phyloP scores from a whole-genome alignment of 2,113 vertebrate genomes.

The Nerophis ophidion region DNA sequence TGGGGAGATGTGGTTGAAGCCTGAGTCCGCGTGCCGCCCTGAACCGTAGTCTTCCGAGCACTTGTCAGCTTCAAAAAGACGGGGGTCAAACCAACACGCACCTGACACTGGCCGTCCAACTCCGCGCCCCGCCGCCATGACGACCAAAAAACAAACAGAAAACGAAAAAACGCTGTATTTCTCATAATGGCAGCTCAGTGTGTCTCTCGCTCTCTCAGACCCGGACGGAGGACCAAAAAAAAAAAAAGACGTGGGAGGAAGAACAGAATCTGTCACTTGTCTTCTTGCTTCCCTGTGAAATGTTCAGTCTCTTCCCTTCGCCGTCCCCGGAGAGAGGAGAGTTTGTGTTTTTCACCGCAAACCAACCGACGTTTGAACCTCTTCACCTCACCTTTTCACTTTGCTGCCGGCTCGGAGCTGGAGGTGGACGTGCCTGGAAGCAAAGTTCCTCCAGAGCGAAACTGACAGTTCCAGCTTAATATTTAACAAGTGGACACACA shows the following conservation, averaged over 20 bases:
- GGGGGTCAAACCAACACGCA: conserved; percentile 53
- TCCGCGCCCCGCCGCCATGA: conserved; percentile 48
- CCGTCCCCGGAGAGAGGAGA: conserved; percentile 2
- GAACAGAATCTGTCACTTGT: conserved; percentile 32
- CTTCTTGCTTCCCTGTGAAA: conserved; percentile 17
- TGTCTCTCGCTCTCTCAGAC: conserved; percentile 16
- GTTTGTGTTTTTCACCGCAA: conserved; percentile 26
- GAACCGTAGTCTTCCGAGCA: conserved; percentile 37
- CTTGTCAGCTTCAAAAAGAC: conserved; percentile 53
- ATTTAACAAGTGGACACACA: conserved; percentile 60
- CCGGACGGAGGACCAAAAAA: conserved; percentile 18
- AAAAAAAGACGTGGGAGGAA: conserved; percentile 22
- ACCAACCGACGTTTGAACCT: conserved; percentile 20
- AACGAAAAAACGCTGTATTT: conserved; percentile 34
- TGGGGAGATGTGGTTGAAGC: not conserved
- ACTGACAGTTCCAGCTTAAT: conserved; percentile 71
- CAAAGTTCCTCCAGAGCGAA: conserved; percentile 49
- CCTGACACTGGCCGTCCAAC: conserved; percentile 45
- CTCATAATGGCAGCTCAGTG: conserved; percentile 34
- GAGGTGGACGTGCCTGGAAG: conserved; percentile 52
- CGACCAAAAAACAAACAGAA: conserved; percentile 57
- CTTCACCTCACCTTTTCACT: conserved; percentile 16
- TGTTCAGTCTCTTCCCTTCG: conserved; percentile 5
- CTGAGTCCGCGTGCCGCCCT: conserved; percentile 32
- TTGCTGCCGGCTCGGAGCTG: conserved; percentile 19